Base-by-base conservation (phyloP, 1,140 invertebrate species). In the Ostrea denselamellosa region DNA sequence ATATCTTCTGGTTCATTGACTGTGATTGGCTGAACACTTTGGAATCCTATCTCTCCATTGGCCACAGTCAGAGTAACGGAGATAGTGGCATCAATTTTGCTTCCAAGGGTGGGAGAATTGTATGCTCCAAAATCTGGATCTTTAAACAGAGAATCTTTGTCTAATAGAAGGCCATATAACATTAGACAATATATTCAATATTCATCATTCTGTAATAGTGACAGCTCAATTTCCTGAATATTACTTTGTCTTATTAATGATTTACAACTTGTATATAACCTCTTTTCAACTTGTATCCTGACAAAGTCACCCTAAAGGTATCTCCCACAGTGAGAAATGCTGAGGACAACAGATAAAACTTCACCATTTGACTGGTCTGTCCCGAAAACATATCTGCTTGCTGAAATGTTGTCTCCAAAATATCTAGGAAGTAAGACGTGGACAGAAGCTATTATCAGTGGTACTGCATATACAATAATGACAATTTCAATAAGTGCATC, bases 21-120 rank as follows among this genome's bases (percentile, higher is more conserved):
- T 7, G 83, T 62, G 19, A 92, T 85, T 68, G 87, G 85, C 19
- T 90, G 81, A 19, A 90, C 90, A 84, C 90, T 91, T 8, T 90
- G 90, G 87, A 94, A 94, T 25, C 94, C 94, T 85, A 94, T 93
- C 82, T 94, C 93, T 53, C 94, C 94, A 91, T 94, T 94, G 53
- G 93, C 94, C 25, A 92, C 91, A 19, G 86, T 87, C n/a, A 90
- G 28, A 17, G 92, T 92, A 12, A 94, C 93, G 0, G 89, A 68
- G 2, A 94, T 22, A 9, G 44, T 88, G 0, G 91, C 85, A 44
- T 85, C 52, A n/a, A 44, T 85, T 12, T 85, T 82, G 5, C 85
- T 58, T 54, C 93, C 92, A 25, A 94, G 77, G 0, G 56, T 85
- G 53, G 94, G 94, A 71, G 92, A 93, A 91, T 94, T 94, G 85